These are phyloP conservation scores for Cichlasoma orientale DNA, from an alignment of 2,797 vertebrate species.

Conservation along the genomic window DNA sequence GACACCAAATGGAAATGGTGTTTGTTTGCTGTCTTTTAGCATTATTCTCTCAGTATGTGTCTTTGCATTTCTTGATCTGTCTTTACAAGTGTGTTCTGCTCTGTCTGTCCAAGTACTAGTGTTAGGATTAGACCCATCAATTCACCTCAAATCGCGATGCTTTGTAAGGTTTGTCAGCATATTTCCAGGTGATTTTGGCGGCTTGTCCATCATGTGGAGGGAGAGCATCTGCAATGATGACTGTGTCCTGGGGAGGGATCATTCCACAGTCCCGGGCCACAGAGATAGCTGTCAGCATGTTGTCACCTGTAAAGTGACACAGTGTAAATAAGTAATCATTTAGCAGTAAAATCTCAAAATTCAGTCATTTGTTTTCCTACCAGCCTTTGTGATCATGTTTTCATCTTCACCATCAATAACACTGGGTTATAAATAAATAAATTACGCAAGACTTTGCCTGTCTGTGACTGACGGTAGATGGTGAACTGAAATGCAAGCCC, in stretches of 20 bases:
- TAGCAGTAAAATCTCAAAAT: rapidly evolving
- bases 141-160: constrained; percentile 85
- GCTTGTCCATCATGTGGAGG: constrained; percentile 92
- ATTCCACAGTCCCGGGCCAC: constrained; percentile 98
- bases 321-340: neutral
- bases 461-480: neutral
- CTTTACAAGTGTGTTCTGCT: neutral
- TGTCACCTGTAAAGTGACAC: constrained; percentile 85
- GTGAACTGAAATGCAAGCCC: neutral
- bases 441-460: neutral
- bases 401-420: neutral
- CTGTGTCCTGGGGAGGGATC: constrained; percentile 93
- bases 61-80: neutral
- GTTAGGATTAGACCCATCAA: neutral
- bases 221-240: constrained; percentile 95
- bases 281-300: constrained; percentile 97
- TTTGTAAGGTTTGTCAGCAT: constrained; percentile 88
- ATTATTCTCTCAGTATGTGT: too few species aligned
- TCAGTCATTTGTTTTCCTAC: neutral
- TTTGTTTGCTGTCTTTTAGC: too few species aligned
- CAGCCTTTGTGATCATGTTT: neutral
- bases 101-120: rapidly evolving
- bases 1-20: too few species aligned
- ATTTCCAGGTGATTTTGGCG: constrained; percentile 96
- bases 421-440: neutral